Conservation (phyloP, 2,113 vertebrate species). For the Tringa solitaria region DNA sequence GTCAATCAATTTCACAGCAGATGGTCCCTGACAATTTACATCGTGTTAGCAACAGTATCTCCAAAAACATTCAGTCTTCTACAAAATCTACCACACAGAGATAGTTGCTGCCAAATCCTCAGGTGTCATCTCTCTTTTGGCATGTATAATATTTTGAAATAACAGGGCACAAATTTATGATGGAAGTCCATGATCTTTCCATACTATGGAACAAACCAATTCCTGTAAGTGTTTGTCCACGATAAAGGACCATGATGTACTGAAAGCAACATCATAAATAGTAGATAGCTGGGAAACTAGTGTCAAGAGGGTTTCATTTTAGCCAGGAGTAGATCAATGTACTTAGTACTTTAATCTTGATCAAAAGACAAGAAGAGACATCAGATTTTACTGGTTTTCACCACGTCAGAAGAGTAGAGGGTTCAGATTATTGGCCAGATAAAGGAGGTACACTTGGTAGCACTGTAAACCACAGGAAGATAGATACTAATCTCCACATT, state of each 20-base stretch:
- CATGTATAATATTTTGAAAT: not conserved
- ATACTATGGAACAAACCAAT: not conserved
- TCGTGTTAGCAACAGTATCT: not conserved
- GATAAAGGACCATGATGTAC: not conserved
- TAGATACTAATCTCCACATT: not conserved
- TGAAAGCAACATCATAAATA: not conserved
- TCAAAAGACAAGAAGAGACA: not conserved
- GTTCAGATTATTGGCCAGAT: not conserved
- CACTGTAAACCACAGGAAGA: not conserved
- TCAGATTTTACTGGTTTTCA: not conserved
- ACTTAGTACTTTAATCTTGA: not conserved
- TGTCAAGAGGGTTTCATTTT: not conserved
- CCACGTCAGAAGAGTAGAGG: not conserved
- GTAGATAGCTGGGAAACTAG: not conserved
- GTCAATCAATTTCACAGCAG: constrained; percentile 15
- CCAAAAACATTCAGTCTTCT: not conserved
- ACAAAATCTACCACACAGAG: not conserved
- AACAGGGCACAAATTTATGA: not conserved
- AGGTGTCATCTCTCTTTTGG: not conserved
- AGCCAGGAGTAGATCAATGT: not conserved
- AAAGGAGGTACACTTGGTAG: not conserved
- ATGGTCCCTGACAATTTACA: constrained; percentile 31
- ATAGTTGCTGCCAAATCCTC: not conserved
- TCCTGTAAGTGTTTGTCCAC: not conserved
- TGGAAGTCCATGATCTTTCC: not conserved